These are phyloP conservation scores for Ophiothrix spiculata DNA, from an alignment of 35 echinoderm and acorn worm genomes.

Conservation along the genomic window DNA sequence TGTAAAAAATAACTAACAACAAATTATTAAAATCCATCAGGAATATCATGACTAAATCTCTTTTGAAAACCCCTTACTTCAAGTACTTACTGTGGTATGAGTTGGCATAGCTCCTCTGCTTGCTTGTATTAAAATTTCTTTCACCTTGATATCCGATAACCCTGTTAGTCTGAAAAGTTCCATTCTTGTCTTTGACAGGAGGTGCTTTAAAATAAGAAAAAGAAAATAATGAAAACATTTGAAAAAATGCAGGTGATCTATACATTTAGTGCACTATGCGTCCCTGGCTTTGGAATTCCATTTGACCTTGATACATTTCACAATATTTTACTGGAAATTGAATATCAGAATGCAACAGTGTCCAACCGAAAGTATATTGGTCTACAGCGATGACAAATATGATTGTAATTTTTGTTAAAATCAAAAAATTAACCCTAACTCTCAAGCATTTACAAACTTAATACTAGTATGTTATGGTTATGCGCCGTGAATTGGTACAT, in stretches of 20 bases:
- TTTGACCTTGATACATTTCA: neutral
- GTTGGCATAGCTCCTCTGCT: conserved; percentile 57
- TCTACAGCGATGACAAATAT: neutral
- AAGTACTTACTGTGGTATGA: conserved; percentile 76
- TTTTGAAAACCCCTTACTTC: too few species aligned
- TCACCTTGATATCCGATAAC: conserved; percentile 36
- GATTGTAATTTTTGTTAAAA: neutral
- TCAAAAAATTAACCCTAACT: too few species aligned
- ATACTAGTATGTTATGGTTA: too few species aligned
- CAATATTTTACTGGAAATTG: neutral
- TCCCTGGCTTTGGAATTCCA: neutral
- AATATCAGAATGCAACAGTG: too few species aligned
- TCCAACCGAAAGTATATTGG: too few species aligned
- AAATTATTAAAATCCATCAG: too few species aligned
- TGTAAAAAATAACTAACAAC: too few species aligned
- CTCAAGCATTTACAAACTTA: too few species aligned
- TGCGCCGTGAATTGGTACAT: too few species aligned
- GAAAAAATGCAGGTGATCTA: neutral
- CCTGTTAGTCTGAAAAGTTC: conserved; percentile 73
- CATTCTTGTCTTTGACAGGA: conserved; percentile 73
- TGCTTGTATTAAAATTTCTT: conserved; percentile 24
- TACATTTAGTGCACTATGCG: neutral
- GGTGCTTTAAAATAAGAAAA: conserved; percentile 52
- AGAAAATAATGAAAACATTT: conserved; percentile 16
- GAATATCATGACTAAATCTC: too few species aligned